These are phyloP conservation scores for Gymnocephalus cernua DNA, from an alignment of 2,113 vertebrate genomes.

Conservation along the genomic window DNA sequence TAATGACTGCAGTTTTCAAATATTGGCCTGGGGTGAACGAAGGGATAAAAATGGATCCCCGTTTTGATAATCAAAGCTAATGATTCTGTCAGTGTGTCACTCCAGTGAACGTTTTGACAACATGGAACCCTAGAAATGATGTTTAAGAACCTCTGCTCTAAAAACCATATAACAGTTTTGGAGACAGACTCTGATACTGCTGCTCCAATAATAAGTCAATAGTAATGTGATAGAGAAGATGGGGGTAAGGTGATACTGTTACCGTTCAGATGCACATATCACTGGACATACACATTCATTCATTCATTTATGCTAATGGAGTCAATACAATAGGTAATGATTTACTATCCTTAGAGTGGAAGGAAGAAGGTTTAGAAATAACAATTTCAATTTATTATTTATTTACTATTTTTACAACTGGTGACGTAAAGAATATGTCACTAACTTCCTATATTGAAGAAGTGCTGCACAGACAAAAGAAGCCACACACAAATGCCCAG, in stretches of 20 bases:
- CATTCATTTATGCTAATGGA: slow-evolving; percentile 19
- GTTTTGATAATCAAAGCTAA: slow-evolving; percentile 49
- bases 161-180: neutral
- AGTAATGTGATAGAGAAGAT: slow-evolving; percentile 55
- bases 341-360: neutral
- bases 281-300: slow-evolving; percentile 26
- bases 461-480: neutral
- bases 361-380: neutral
- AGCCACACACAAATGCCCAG: neutral
- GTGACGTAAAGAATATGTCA: neutral
- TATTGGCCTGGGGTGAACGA: slow-evolving; percentile 39
- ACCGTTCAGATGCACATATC: slow-evolving; percentile 13
- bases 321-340: neutral
- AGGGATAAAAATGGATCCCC: slow-evolving; percentile 45
- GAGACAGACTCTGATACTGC: slow-evolving; percentile 7
- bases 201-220: slow-evolving; percentile 49
- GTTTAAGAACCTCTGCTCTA: slow-evolving; percentile 4
- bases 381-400: neutral
- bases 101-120: slow-evolving; percentile 24
- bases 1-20: slow-evolving; percentile 49
- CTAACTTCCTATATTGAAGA: neutral
- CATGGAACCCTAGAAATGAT: slow-evolving; percentile 3
- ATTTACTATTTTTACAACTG: neutral
- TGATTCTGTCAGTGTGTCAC: slow-evolving; percentile 53
- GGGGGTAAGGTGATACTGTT: slow-evolving; percentile 35